Conservation (phyloP, 2,888 invertebrate species). For the Thumatha senex region DNA sequence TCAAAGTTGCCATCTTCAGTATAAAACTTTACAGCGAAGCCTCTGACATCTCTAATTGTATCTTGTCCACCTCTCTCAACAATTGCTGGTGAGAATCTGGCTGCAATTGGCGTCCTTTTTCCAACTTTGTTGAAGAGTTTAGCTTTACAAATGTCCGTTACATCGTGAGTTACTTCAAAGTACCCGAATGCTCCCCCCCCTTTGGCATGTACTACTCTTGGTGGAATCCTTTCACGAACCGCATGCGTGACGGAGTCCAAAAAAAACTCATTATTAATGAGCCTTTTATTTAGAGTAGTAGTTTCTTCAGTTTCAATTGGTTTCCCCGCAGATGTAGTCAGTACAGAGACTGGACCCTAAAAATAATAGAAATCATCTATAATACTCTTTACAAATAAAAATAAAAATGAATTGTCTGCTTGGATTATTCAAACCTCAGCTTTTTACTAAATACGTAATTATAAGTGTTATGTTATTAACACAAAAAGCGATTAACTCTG, state of each 20-base stretch:
- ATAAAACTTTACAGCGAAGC: slow-evolving; percentile 96
- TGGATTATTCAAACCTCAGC: neutral
- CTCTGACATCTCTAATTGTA: slow-evolving; percentile 92
- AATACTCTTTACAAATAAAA: no score
- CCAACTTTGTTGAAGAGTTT: slow-evolving; percentile 88
- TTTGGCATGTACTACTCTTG: slow-evolving; percentile 96
- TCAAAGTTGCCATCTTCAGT: neutral
- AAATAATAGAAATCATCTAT: neutral
- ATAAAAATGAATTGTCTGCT: no score
- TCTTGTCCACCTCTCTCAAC: slow-evolving; percentile 94
- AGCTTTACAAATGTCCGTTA: slow-evolving; percentile 89
- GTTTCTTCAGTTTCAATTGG: slow-evolving; percentile 87
- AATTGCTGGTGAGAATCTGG: slow-evolving; percentile 90
- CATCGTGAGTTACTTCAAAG: slow-evolving; percentile 92
- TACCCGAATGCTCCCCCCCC: slow-evolving; percentile 94
- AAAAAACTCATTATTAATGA: slow-evolving; percentile 90
- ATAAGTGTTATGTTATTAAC: no score
- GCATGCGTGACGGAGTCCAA: slow-evolving; percentile 91
- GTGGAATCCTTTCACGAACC: slow-evolving; percentile 94
- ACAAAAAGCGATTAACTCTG: no score
- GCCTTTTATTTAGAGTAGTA: slow-evolving; percentile 89
- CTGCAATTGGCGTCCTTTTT: slow-evolving; percentile 89
- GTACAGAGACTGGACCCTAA: neutral
- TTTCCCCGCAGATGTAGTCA: slow-evolving; percentile 90
- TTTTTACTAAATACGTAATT: neutral